Conservation (phyloP, 2,888 invertebrate species). For the Aleiodes testaceus region DNA sequence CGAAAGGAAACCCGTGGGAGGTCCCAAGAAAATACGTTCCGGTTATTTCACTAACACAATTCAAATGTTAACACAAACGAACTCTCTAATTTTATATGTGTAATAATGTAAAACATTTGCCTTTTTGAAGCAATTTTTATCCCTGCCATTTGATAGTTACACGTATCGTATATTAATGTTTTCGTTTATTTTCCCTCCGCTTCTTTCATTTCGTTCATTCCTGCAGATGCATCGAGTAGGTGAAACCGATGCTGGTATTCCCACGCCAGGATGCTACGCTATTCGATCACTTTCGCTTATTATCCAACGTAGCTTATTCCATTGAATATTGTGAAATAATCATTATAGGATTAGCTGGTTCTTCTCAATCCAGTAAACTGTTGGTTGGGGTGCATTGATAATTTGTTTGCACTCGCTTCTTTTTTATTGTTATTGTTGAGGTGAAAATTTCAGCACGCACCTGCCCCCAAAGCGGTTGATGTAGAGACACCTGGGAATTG, state of each 20-base stretch:
- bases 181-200: neutral
- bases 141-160: constrained; percentile 20
- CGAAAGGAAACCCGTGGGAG: constrained; percentile 45
- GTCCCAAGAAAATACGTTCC: constrained; percentile 38
- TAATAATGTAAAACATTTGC: neutral
- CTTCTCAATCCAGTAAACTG: constrained; percentile 11
- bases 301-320: constrained; percentile 28
- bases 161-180: constrained; percentile 17
- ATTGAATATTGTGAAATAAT: constrained; percentile 39
- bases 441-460: constrained; percentile 15
- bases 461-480: constrained; percentile 10
- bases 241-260: constrained; percentile 55
- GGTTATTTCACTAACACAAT: constrained; percentile 17
- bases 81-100: constrained; percentile 24
- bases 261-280: constrained; percentile 61
- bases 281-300: constrained; percentile 59
- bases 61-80: constrained; percentile 27
- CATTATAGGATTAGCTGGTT: constrained; percentile 34
- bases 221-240: constrained; percentile 36
- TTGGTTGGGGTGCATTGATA: neutral
- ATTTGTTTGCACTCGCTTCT: too few species aligned
- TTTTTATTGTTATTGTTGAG: neutral
- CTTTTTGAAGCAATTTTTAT: neutral
- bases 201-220: too few species aligned
- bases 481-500: constrained; percentile 26